A percentile compares a stretch with the other conserved stretches of the same genome.
These are phyloP conservation scores for Eupeodes luniger DNA, from an alignment of 2,888 invertebrate species.

Conservation along the genomic window DNA sequence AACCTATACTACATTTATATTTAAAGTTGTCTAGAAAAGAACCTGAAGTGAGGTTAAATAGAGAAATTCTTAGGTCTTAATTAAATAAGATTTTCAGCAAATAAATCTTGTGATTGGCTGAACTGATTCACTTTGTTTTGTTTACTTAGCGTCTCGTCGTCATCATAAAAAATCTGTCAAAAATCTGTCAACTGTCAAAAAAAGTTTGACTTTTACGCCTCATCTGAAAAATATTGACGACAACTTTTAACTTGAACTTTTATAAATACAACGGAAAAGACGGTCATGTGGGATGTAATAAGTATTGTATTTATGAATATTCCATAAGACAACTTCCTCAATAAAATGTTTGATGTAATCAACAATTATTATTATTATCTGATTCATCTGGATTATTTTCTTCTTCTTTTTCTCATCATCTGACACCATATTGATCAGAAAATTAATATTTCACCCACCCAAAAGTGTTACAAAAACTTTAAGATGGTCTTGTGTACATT, in stretches of 20 bases:
- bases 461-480: slow-evolving; percentile 21
- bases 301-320: background rate
- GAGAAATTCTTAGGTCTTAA: background rate
- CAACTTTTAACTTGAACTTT: no score
- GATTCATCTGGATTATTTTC: slow-evolving; percentile 50
- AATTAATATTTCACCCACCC: slow-evolving; percentile 63
- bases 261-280: no score
- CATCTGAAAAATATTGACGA: no score
- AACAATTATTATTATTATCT: slow-evolving; percentile 24
- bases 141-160: no score
- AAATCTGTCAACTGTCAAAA: no score
- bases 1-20: background rate
- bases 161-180: no score
- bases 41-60: slow-evolving; percentile 20
- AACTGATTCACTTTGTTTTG: no score
- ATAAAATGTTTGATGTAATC: slow-evolving; percentile 11
- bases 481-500: slow-evolving; percentile 37
- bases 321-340: background rate
- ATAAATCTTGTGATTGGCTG: no score
- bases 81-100: no score
- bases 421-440: slow-evolving; percentile 49
- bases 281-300: no score
- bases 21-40: background rate
- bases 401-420: slow-evolving; percentile 35
- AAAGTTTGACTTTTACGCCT: no score